Base-by-base conservation (phyloP, 2,888 invertebrate genomes). In the Himalopsyche tibetana region DNA sequence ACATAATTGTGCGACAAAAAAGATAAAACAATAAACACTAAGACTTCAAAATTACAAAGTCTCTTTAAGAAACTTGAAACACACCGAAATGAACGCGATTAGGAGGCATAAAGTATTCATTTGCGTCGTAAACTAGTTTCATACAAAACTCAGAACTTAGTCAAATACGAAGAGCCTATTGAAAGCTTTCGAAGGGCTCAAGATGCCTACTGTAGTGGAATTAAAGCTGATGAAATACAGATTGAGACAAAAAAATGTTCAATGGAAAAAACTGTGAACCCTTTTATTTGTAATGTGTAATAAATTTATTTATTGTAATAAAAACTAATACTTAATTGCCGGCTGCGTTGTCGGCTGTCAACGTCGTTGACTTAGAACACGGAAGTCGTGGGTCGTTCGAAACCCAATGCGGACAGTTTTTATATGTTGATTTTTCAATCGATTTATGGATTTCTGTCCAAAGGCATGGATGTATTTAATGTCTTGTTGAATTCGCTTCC, bases 101-200 rank as follows among this genome's bases (percentile, higher is more conserved):
- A 63, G 63, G 63, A 19, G 63, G 15, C 11, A 63, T 63, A 63
- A 63, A 63, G 63, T 28, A 63, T 63, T 63, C n/a, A 19, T 63
- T 63, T 63, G 28, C 63, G 1, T 63, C 28, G n/a, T 63, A 63
- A 63, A 63, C 63, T 63, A 63, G 63, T 63, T 63, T 63, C 63
- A 63, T 63, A 63, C 63, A 63, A 63, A 56, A 63, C 63, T n/a
- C 28, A 63, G n/a, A 63, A 63, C 19, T 63, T 19, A 19, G 63
- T 63, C 63, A 63, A 63, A 63, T 63, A 19, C 51, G 51, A 51
- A n/a, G 56, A 63, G 63, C 63, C 63, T n/a, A n/a, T 63, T 9
- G 11, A 63, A 63, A 63, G 63, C 19, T 63, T 63, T 19, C 63
- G 63, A 63, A 63, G 28, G 63, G 63, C 63, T 63, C 28, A 63